These are phyloP conservation scores for Resseliella maxima DNA, from an alignment of 2,888 invertebrate genomes.

Conservation along the genomic window DNA sequence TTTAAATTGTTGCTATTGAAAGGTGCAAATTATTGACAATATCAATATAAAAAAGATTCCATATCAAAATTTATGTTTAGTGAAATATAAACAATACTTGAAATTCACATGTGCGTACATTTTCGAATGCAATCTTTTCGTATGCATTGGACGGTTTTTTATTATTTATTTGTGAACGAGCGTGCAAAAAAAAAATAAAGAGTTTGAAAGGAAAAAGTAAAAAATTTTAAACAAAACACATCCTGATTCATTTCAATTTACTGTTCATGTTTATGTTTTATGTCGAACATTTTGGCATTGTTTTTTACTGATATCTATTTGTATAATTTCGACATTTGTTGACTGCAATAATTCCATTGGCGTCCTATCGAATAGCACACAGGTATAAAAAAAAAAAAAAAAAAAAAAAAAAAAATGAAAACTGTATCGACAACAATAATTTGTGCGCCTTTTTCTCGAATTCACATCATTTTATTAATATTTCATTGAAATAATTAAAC, in stretches of 20 bases:
- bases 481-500: neutral
- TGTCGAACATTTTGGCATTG: slow-evolving; percentile 4
- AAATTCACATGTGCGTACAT: slow-evolving; percentile 51
- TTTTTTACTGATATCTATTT: neutral
- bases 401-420: neutral
- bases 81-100: neutral
- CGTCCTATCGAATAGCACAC: neutral
- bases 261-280: neutral
- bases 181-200: neutral
- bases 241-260: neutral
- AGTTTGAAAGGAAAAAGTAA: neutral
- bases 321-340: neutral
- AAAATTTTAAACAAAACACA: neutral
- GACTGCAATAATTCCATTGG: neutral
- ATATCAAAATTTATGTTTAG: neutral
- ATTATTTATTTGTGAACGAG: slow-evolving; percentile 10
- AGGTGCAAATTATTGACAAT: neutral
- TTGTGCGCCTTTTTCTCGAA: neutral
- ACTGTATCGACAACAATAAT: neutral
- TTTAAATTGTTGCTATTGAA: neutral
- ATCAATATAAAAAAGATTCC: neutral
- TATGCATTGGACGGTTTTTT: slow-evolving; percentile 40
- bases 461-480: neutral
- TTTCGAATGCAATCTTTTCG: slow-evolving; percentile 16
- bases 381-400: neutral